Percentiles rank a stretch among this genome's conserved stretches.
Conservation (phyloP, 2,797 vertebrate genomes). For the Bryconaethiops microstoma region DNA sequence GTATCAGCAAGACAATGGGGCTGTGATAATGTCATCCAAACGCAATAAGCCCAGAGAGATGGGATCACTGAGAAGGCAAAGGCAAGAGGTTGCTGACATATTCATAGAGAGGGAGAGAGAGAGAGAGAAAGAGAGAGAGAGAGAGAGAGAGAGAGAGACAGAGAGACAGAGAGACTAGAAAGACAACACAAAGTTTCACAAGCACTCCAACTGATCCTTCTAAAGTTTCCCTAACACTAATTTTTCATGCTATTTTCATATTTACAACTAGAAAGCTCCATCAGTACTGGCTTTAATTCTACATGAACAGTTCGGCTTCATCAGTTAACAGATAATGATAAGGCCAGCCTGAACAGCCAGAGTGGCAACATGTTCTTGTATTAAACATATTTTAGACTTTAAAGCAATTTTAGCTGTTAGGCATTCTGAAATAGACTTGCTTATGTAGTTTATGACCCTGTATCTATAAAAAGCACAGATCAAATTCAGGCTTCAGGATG, state of each 20-base stretch:
- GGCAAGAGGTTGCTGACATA: constrained; percentile 27
- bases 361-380: no score
- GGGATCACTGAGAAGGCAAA: constrained; percentile 34
- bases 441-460: no score
- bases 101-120: not conserved
- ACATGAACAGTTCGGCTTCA: constrained; percentile 10
- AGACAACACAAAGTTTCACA: constrained; percentile 23
- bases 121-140: not conserved
- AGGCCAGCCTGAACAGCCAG: not conserved
- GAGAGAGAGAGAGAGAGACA: not conserved
- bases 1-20: constrained; percentile 42
- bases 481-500: no score
- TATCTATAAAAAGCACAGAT: no score
- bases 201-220: constrained; percentile 29
- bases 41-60: constrained; percentile 40
- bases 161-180: constrained; percentile 27
- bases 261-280: constrained; percentile 18
- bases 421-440: no score
- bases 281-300: constrained; percentile 4
- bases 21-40: constrained; percentile 50
- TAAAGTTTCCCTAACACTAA: constrained; percentile 15
- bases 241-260: not conserved
- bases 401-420: no score
- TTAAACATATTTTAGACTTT: no score
- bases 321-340: constrained; percentile 20